phyloP scores from a whole-genome alignment of 2,797 vertebrate species.

The Clarias laeviceps region DNA sequence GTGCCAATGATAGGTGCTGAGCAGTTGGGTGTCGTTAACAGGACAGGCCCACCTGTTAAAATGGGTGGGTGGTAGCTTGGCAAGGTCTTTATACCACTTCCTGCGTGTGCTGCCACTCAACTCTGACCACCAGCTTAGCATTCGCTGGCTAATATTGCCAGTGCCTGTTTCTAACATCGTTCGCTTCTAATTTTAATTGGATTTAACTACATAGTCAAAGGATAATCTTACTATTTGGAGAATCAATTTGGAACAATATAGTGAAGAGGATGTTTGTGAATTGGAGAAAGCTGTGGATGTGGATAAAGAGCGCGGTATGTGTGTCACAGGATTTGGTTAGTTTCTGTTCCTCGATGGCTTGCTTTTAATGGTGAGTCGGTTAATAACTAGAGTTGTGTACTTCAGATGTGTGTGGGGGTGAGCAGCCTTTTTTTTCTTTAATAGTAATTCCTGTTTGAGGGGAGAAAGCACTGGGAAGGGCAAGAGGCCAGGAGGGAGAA shows the following conservation, averaged over 20 bases:
- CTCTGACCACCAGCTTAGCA: constrained; percentile 37
- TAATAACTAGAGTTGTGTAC: constrained; percentile 76
- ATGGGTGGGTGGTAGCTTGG: constrained; percentile 45
- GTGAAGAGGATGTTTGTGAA: constrained; percentile 4
- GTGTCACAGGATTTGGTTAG: constrained; percentile 74
- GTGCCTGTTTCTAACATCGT: constrained; percentile 17
- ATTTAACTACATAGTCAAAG: neutral
- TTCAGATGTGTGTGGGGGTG: constrained; percentile 73
- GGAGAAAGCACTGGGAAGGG: constrained; percentile 36
- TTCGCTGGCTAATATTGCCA: constrained; percentile 17
- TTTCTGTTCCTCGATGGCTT: constrained; percentile 73
- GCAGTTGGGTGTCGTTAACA: constrained; percentile 73
- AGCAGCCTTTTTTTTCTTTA: constrained; percentile 69
- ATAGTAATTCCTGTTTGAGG: constrained; percentile 73
- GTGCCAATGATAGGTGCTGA: constrained; percentile 68
- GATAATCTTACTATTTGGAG: neutral
- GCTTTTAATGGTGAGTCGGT: constrained; percentile 79
- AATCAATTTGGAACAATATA: neutral
- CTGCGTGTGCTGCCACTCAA: constrained; percentile 27
- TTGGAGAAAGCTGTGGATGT: neutral
- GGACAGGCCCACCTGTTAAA: constrained; percentile 77
- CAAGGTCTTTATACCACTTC: constrained; percentile 17
- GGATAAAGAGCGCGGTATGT: constrained; percentile 47
- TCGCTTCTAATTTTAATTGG: constrained; percentile 1
- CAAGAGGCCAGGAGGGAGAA: constrained; percentile 45